Evolutionary conservation across 2,888 invertebrate species (phyloP), one percentile per base, ranked within the genome.

Genomic region (Marronus borbonicus): DNA sequence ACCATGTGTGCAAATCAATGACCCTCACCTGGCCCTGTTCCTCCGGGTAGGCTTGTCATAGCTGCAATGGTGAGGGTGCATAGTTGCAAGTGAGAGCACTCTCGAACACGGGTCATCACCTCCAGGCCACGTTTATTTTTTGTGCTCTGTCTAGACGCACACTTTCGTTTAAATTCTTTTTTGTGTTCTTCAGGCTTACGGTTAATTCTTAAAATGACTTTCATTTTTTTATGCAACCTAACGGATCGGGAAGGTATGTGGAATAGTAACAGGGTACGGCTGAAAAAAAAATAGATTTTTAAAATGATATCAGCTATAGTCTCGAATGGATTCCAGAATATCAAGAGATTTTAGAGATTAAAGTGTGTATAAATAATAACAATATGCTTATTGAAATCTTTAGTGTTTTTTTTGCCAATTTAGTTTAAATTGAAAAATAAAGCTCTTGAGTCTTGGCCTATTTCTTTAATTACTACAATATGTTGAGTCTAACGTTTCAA

Each of bases 1-100:
- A 83, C 85, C 85, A 85, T 85, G 84, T 85, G 85, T 83, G 84
- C 85, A 85, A 86, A 86, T 86, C 85, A 85, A 85, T 85, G 85
- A 83, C 82, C 83, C 84, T 74, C 85, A 84, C 86, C 86, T 85
- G 86, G 85, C 83, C 82, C 78, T 81, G 77, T 28, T 77, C 70
- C 62, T 31, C 52, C 72, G 77, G 39, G 60, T 50, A 50, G 50
- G 68, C 14, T 50, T 68, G 50, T 28, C 68, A 62, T 62, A 62
- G 28, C 31, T 12, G 62, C 28, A n/a, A 50, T 39, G 28, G 80
- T 65, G 82, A 81, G 82, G 82, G 82, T 80, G 81, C 80, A 79
- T 60, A 70, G 78, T 74, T 36, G 79, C 78, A 75, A 72, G 76
- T 78, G 72, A 66, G 69, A 80, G 81, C 81, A 69, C 58, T 76